A percentile compares a stretch with the other conserved stretches of the same genome.
Conservation (phyloP, 2,888 invertebrate species). For the Ptilodon capucinus region DNA sequence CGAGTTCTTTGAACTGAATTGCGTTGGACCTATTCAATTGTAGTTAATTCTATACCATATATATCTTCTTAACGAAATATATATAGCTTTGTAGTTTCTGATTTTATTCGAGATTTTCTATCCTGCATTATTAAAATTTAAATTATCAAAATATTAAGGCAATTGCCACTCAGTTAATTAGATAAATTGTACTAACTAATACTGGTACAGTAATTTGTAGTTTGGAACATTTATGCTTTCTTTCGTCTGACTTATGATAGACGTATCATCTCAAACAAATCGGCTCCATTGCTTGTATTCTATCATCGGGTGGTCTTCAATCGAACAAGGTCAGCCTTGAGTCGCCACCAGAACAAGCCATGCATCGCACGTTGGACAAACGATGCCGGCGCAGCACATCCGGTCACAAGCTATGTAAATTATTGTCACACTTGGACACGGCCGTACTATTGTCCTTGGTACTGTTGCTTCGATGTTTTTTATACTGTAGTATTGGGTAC, state of each 20-base stretch:
- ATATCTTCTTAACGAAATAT: too few relatives aligned
- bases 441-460: slow-evolving; percentile 60
- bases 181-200: slow-evolving; percentile 4
- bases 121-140: slow-evolving; percentile 19
- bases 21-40: background rate
- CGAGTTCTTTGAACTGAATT: background rate
- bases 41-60: too few relatives aligned
- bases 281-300: background rate
- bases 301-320: slow-evolving; percentile 33
- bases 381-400: slow-evolving; percentile 63
- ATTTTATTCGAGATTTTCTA: too few relatives aligned
- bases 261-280: too few relatives aligned
- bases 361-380: slow-evolving; percentile 60
- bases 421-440: slow-evolving; percentile 53
- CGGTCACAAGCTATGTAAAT: slow-evolving; percentile 74
- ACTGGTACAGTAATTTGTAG: slow-evolving; percentile 1
- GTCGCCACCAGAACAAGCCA: slow-evolving; percentile 38
- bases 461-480: slow-evolving; percentile 43
- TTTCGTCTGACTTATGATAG: too few relatives aligned
- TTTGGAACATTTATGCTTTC: background rate
- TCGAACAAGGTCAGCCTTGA: slow-evolving; percentile 35
- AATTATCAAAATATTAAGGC: slow-evolving; percentile 27
- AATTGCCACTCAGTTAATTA: slow-evolving; percentile 11
- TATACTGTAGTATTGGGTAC: slow-evolving; percentile 16
- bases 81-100: too few relatives aligned